Percentiles rank a stretch among this genome's conserved stretches.
phyloP scores from a whole-genome alignment of 2,113 vertebrate genomes.

The Neolamprologus toae region DNA sequence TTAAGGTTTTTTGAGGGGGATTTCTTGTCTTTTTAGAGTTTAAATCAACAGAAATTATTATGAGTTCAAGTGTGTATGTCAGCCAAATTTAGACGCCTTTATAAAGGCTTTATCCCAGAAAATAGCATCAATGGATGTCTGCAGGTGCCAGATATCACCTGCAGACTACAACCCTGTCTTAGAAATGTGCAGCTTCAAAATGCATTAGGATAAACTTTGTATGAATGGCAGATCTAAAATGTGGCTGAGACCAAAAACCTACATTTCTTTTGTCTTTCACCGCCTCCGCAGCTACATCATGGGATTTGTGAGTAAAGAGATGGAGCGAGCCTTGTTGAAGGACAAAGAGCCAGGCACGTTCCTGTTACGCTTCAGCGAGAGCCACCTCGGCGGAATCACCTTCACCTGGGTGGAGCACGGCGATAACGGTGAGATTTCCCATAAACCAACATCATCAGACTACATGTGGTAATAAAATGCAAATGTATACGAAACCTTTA shows the following conservation, averaged over 20 bases:
- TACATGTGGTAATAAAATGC: neutral
- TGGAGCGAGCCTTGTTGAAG: slow-evolving; percentile 84
- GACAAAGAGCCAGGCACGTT: slow-evolving; percentile 89
- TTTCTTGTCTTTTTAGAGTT: neutral
- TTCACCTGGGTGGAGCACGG: slow-evolving; percentile 94
- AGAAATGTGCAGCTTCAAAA: neutral
- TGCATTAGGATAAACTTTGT: neutral
- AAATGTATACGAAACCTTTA: accelerated
- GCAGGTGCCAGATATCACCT: neutral
- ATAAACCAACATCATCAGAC: neutral
- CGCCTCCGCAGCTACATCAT: slow-evolving; percentile 79
- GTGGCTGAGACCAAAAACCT: neutral
- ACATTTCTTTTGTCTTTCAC: neutral
- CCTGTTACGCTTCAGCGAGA: slow-evolving; percentile 92
- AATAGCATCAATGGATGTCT: neutral
- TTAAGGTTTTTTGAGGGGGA: neutral
- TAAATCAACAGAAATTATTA: neutral
- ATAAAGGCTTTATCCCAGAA: neutral
- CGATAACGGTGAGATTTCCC: slow-evolving; percentile 75
- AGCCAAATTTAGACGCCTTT: neutral
- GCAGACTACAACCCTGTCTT: neutral
- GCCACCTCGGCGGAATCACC: slow-evolving; percentile 93
- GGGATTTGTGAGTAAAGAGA: slow-evolving; percentile 98
- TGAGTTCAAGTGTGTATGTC: neutral
- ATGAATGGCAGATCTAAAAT: neutral